Base-by-base conservation (phyloP, 2,797 vertebrate species). In the Sciaenops ocellatus region DNA sequence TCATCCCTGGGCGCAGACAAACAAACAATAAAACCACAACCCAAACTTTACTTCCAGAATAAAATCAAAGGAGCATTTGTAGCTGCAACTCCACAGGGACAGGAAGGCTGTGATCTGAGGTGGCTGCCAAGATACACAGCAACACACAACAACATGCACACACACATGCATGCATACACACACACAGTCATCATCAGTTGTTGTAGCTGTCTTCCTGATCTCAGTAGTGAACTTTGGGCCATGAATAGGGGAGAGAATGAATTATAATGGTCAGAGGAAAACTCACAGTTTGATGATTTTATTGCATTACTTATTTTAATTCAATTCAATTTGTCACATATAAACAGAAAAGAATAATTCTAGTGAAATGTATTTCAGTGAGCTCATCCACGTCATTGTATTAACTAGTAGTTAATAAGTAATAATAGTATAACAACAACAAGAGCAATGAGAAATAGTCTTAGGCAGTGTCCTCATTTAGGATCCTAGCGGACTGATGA, bases 31-130 rank as follows among this genome's bases (percentile, higher is more conserved):
- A 62, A 76, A 71, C 44, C 46, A 54, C 68, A 71, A 72, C 28
- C 51, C 22, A 46, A 68, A 71, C 77, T 60, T 67, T 63, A n/a
- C 60, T 69, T 38, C 17, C 15, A 59, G 50, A 67, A 68, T 61
- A 48, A 82, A 83, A 87, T 74, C 72, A 74, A 77, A 72, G 72
- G 41, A 52, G 75, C 41, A 61, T 85, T 85, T 79, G 79, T 44
- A 76, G 68, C 69, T 71, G 41, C 47, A 46, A 24, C 77, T 73
- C 69, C 52, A 79, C 55, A 48, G 60, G 73, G 66, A 54, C 47
- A 26, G 16, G 34, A 59, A 46, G 44, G 24, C 54, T 55, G 71
- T 28, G 11, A 12, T 51, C 73, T 73, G 60, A 48, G 73, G 42
- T 44, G 18, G 69, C 46, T 61, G 50, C 34, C 28, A 56, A 73